Percentiles rank a stretch among this genome's conserved stretches.
phyloP scores from a whole-genome alignment of 2,113 vertebrate genomes.

The Mirza zaza region DNA sequence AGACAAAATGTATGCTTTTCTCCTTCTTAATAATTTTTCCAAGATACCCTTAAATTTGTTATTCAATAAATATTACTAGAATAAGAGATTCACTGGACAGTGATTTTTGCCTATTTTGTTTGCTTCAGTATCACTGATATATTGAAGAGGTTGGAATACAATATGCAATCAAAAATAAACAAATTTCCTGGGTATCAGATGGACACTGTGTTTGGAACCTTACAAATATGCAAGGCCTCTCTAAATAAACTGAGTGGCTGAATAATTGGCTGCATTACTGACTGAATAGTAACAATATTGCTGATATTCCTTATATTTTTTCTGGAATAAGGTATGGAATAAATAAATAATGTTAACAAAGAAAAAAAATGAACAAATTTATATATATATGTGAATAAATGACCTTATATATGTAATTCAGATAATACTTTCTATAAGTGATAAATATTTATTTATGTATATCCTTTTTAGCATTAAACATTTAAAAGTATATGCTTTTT shows the following conservation, averaged over 20 bases:
- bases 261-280: too few relatives aligned
- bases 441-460: not conserved
- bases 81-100: not conserved
- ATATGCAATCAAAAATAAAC: not conserved
- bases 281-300: too few relatives aligned
- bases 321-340: too few relatives aligned
- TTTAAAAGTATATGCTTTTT: not conserved
- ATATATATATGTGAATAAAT: not conserved
- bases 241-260: too few relatives aligned
- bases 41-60: not conserved
- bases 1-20: not conserved
- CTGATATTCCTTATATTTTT: too few relatives aligned
- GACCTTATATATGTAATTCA: not conserved
- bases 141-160: not conserved
- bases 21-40: not conserved
- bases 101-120: not conserved
- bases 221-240: too few relatives aligned
- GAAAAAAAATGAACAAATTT: not conserved
- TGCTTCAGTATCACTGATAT: not conserved
- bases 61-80: not conserved
- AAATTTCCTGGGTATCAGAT: too few relatives aligned
- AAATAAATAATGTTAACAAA: too few relatives aligned
- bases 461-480: not conserved
- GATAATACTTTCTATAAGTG: not conserved
- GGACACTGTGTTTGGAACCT: too few relatives aligned